Percentiles rank a stretch among this genome's conserved stretches.
phyloP scores from a whole-genome alignment of 2,797 vertebrate genomes.

The Lacerta viridis region DNA sequence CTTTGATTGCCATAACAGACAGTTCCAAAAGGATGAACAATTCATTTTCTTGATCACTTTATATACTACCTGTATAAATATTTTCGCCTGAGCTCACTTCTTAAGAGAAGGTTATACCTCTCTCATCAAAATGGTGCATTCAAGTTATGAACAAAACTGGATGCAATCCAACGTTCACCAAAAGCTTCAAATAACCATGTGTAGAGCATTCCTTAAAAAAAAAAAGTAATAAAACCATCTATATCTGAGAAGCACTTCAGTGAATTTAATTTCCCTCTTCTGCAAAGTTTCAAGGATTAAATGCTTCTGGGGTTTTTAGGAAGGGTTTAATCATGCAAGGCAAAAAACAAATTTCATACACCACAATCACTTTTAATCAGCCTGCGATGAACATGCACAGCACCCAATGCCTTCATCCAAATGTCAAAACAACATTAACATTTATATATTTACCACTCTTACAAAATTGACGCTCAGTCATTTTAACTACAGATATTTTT shows the following conservation, averaged over 20 bases:
- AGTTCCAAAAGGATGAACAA: background rate
- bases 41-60: background rate
- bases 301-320: slow-evolving; percentile 77
- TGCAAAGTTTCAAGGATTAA: slow-evolving; percentile 81
- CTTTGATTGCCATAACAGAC: background rate
- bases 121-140: background rate
- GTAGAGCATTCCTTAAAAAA: slow-evolving; percentile 41
- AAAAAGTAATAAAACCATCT: slow-evolving; percentile 63
- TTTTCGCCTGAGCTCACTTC: background rate
- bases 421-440: slow-evolving; percentile 84
- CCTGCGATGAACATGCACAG: slow-evolving; percentile 67
- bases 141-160: background rate
- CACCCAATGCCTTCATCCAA: slow-evolving; percentile 79
- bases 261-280: slow-evolving; percentile 79
- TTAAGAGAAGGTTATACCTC: background rate
- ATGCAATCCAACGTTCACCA: background rate
- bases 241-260: slow-evolving; percentile 74
- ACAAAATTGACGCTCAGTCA: slow-evolving; percentile 66
- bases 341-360: slow-evolving; percentile 82
- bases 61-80: background rate
- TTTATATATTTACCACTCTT: slow-evolving; percentile 79
- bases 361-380: slow-evolving; percentile 82
- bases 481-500: slow-evolving; percentile 40
- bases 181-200: slow-evolving; percentile 48
- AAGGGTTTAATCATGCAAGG: slow-evolving; percentile 76